Base-by-base conservation (phyloP, 2,888 invertebrate genomes). In the Cheilosia vernalis region DNA sequence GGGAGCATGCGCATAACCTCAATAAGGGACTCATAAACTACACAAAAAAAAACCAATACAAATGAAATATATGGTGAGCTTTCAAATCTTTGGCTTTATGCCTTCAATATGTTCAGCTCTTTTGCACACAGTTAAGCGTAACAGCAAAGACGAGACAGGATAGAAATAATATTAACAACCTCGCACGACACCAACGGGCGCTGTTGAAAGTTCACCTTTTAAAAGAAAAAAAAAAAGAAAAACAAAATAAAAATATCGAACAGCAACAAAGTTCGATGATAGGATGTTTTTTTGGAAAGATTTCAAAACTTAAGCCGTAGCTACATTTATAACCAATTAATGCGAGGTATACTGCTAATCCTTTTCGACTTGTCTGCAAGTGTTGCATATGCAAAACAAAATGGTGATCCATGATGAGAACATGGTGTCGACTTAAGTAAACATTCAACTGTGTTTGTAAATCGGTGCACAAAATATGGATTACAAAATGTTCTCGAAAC, bases 1-100 rank as follows among this genome's bases (percentile, higher is more conserved):
- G 61, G n/a, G 78, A 40, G 74, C 84, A 85, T 85, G 84, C 84
- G 84, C 63, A 17, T 21, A 15, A 24, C 9, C n/a, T 3, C 27
- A 47, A 17, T 44, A 13, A 51, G 27, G n/a, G 4, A 61, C 19
- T 47, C 56, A 19, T 33, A 37, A 63, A 61, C 19, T 37, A 55
- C 74, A 76, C 74, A 76, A 64, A 37, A 10, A 37, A 10, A 53
- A 73, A 81, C 76, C 70, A 56, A 81, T 63, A 76, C 80, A 72
- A 51, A 24, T 67, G 24, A 17, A 42, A 67, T 15, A 67, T 15
- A 56, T 30, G 9, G 30, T 49, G 60, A 85, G 81, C 81, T 85
- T 85, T 83, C 55, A 63, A 58, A 84, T 55, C 56, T 42, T 40
- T 56, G 33, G n/a, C 70, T 49, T 61, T 73, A 33, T 70, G 67